Evolutionary conservation across 2,797 vertebrate species (phyloP).

Genomic region (Brotula barbata): DNA sequence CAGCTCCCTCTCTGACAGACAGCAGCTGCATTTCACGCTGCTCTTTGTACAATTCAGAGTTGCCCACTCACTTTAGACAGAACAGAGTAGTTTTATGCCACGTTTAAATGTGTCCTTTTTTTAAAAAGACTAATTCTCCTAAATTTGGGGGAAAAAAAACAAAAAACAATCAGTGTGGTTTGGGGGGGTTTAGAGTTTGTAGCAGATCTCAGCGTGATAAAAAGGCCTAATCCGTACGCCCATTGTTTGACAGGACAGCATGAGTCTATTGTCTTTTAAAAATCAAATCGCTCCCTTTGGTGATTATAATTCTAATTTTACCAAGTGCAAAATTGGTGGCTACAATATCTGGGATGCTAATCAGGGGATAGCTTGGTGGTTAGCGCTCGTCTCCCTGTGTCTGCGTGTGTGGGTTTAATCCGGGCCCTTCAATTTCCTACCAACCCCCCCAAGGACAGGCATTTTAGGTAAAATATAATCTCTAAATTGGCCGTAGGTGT

Average conservation of each 20-base stretch:
- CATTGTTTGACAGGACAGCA: not conserved
- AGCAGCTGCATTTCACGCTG: conserved; percentile 73
- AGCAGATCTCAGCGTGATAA: not conserved
- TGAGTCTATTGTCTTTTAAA: no score
- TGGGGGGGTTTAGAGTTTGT: not conserved
- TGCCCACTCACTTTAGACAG: conserved; percentile 53
- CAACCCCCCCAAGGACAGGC: no score
- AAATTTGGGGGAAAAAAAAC: not conserved
- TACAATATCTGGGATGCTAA: no score
- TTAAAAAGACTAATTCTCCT: conserved; percentile 6
- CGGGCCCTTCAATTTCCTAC: no score
- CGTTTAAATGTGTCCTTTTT: conserved; percentile 11
- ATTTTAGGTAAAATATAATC: no score
- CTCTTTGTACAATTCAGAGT: conserved; percentile 64
- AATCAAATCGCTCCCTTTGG: no score
- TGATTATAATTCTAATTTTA: no score
- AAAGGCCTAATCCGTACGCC: not conserved
- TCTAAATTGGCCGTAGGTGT: no score
- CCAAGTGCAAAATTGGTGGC: no score
- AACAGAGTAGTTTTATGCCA: conserved; percentile 29
- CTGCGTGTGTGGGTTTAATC: no score
- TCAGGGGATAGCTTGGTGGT: no score
- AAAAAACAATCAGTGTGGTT: not conserved
- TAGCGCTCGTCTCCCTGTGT: no score
- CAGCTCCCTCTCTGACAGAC: conserved; percentile 70